Percentiles rank a stretch among this genome's conserved stretches.
Evolutionary conservation across 2,888 invertebrate species (phyloP).

Genomic region (Noctua fimbriata): DNA sequence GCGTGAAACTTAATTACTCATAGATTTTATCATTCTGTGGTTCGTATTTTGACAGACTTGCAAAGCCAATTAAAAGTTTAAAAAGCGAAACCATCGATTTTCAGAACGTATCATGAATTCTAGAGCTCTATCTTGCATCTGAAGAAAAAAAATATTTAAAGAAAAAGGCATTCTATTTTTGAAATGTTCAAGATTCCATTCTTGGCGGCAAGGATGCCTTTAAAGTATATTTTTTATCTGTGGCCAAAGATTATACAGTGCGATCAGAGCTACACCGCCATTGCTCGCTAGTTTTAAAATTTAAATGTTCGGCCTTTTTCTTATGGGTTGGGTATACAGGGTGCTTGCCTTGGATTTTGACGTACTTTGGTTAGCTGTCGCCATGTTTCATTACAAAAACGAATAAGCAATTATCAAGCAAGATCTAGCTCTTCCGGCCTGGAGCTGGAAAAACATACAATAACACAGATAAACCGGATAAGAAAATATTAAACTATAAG

Average conservation of each 20-base stretch:
- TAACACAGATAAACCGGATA: neutral
- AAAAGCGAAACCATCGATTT: slow-evolving; percentile 10
- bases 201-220: slow-evolving; percentile 51
- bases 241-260: slow-evolving; percentile 49
- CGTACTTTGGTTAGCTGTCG: too few relatives aligned
- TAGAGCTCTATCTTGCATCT: slow-evolving; percentile 32
- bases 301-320: slow-evolving; percentile 39
- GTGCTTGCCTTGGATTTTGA: neutral
- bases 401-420: too few relatives aligned
- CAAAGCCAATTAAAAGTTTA: slow-evolving; percentile 35
- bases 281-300: slow-evolving; percentile 55
- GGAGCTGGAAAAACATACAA: neutral
- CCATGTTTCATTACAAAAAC: too few relatives aligned
- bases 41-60: neutral
- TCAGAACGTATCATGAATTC: slow-evolving; percentile 30
- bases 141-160: slow-evolving; percentile 34
- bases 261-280: slow-evolving; percentile 40
- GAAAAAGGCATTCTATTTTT: slow-evolving; percentile 51
- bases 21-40: slow-evolving; percentile 23
- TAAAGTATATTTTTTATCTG: slow-evolving; percentile 57
- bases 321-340: slow-evolving; percentile 1
- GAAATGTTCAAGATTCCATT: slow-evolving; percentile 57
- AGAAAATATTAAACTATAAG: neutral
- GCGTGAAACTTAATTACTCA: neutral
- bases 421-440: neutral